Evolutionary conservation across 1,140 invertebrate species (phyloP), one percentile per base, ranked within the genome.

Genomic region (Trichogramma pretiosum): DNA sequence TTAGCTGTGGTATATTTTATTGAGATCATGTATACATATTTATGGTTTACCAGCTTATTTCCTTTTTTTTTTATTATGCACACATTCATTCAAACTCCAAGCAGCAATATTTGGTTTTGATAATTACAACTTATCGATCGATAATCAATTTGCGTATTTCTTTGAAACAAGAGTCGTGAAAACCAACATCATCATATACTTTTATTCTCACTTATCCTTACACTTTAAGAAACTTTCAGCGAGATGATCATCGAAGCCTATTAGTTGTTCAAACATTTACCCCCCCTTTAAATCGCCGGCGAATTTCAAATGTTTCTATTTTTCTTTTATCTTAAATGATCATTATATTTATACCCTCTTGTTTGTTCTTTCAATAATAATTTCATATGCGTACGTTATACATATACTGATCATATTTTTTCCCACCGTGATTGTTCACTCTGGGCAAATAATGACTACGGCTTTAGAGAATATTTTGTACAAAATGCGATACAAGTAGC

Each of bases 401-500:
- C 16, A 17, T 30, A 49, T 52, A 30, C 24, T 46, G 39, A 35
- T 49, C 30, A 35, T 41, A 40, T 34, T 40, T 47, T 50, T 55
- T 53, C 52, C 42, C 53, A 45, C 56, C 46, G 46, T 52, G 62
- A 47, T 55, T 43, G 55, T 56, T 59, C 55, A 53, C 49, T 59
- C 56, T 63, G 60, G n/a, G 66, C 62, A 53, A 68, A 70, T 64
- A 52, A 58, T 61, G 63, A 63, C 58, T 59, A 60, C 65, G 63
- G 51, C 44, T 67, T 56, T 48, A 55, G 52, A 62, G 59, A 62
- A 64, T 66, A 66, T 55, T 71, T 67, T 71, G 65, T 70, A 70
- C 66, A 71, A 70, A 68, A 70, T 68, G 64, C 63, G 59, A 71
- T 68, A 60, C 58, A 66, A 68, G 62, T 69, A 69, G 67, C 65